Percentiles rank a stretch among this genome's conserved stretches.
Conservation (phyloP, 2,888 invertebrate species). For the Ornithoptera priamus region DNA sequence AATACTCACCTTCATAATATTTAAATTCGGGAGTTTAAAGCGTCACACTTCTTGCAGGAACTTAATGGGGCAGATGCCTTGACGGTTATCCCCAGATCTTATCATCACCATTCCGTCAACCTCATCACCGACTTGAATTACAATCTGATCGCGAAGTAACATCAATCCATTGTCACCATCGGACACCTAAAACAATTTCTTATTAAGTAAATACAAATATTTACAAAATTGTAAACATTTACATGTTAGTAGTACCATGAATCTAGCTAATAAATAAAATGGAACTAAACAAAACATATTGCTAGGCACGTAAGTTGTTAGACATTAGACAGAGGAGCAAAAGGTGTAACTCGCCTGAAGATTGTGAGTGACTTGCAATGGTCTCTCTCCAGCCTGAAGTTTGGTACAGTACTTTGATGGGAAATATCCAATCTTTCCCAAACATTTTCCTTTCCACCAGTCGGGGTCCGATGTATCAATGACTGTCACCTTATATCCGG, state of each 20-base stretch:
- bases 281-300: too few species aligned
- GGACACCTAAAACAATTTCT: constrained; percentile 81
- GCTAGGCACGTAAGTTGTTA: too few species aligned
- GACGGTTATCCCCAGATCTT: constrained; percentile 94
- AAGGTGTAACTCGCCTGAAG: constrained; percentile 55
- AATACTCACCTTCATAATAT: constrained; percentile 56
- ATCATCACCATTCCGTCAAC: constrained; percentile 96
- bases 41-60: constrained; percentile 97
- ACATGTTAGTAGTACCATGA: too few species aligned
- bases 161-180: constrained; percentile 91
- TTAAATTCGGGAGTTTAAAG: constrained; percentile 67
- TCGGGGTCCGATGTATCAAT: constrained; percentile 96
- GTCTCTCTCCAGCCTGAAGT: constrained; percentile 93
- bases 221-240: too few species aligned
- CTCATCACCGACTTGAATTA: constrained; percentile 94
- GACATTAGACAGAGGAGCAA: too few species aligned
- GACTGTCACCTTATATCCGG: constrained; percentile 93
- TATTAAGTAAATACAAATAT: background rate
- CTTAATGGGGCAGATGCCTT: constrained; percentile 95
- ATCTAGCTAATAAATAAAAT: too few species aligned
- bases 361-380: constrained; percentile 88
- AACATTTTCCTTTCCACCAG: constrained; percentile 98
- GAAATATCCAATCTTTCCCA: constrained; percentile 94
- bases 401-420: constrained; percentile 97
- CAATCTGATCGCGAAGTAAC: constrained; percentile 94